phyloP scores from a whole-genome alignment of 2,113 vertebrate genomes.

The Spea multiplicata region DNA sequence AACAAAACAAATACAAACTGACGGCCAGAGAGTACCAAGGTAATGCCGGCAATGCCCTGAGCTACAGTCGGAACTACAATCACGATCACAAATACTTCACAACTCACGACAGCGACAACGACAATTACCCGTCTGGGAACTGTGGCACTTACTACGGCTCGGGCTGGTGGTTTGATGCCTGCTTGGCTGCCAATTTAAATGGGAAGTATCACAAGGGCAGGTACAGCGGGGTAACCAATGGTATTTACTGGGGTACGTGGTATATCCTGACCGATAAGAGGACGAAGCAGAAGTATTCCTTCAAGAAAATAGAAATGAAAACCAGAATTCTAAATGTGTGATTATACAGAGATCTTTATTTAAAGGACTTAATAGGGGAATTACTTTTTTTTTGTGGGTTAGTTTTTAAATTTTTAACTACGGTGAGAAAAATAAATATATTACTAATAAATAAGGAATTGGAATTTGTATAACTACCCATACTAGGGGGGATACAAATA shows the following conservation, averaged over 20 bases:
- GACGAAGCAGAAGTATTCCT: constrained; percentile 72
- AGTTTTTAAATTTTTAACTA: background rate
- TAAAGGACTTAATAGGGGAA: background rate
- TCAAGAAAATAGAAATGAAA: constrained; percentile 74
- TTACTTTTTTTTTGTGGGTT: background rate
- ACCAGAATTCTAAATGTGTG: constrained; percentile 46
- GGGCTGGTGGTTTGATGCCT: constrained; percentile 78
- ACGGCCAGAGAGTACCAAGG: constrained; percentile 71
- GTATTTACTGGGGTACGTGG: constrained; percentile 79
- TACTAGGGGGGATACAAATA: too few species aligned
- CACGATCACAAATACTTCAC: constrained; percentile 74
- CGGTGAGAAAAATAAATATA: background rate
- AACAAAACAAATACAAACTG: constrained; percentile 69
- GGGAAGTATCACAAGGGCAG: constrained; percentile 68
- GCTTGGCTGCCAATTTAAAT: constrained; percentile 75
- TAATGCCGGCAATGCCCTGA: constrained; percentile 73
- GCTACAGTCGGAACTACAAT: constrained; percentile 77
- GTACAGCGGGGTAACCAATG: constrained; percentile 72
- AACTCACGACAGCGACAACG: constrained; percentile 69
- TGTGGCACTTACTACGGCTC: constrained; percentile 74
- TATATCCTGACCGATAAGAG: constrained; percentile 73
- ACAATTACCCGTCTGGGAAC: constrained; percentile 69
- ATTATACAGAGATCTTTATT: background rate
- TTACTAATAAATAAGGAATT: background rate
- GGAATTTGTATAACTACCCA: background rate